Conservation (phyloP, 2,113 vertebrate species). For the Dipodomys spectabilis region DNA sequence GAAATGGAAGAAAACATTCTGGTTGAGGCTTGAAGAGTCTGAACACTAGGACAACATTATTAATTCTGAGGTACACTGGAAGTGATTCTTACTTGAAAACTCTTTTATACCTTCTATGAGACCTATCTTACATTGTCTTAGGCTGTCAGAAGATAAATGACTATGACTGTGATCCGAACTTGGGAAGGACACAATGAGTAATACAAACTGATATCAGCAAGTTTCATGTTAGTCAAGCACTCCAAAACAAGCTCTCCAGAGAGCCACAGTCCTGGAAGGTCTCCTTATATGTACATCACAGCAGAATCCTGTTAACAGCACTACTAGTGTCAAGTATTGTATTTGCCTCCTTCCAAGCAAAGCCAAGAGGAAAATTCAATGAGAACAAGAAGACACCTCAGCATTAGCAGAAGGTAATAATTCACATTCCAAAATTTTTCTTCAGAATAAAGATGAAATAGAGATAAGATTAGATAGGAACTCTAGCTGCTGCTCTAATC, state of each 20-base stretch:
- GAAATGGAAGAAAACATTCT: not conserved
- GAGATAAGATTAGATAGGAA: not conserved
- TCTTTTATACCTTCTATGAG: not conserved
- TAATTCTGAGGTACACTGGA: not conserved
- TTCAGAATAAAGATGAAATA: not conserved
- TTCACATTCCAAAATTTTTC: not conserved
- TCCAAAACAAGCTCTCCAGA: not conserved
- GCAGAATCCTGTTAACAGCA: not conserved
- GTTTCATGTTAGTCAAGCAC: not conserved
- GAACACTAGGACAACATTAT: not conserved
- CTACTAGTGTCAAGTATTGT: not conserved
- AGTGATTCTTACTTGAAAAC: not conserved
- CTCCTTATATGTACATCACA: not conserved
- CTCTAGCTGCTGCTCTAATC: not conserved
- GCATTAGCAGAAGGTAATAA: not conserved
- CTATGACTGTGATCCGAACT: not conserved
- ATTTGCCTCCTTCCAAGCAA: not conserved
- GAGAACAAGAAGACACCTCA: constrained; percentile 9
- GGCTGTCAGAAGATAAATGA: not conserved
- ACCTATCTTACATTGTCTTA: not conserved
- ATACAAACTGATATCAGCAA: not conserved
- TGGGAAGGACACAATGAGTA: not conserved
- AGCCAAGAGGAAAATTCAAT: not conserved
- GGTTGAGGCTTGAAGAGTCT: not conserved
- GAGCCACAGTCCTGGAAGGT: not conserved